Evolutionary conservation across 2,797 vertebrate genomes (phyloP).

Genomic region (Zonotrichia albicollis): DNA sequence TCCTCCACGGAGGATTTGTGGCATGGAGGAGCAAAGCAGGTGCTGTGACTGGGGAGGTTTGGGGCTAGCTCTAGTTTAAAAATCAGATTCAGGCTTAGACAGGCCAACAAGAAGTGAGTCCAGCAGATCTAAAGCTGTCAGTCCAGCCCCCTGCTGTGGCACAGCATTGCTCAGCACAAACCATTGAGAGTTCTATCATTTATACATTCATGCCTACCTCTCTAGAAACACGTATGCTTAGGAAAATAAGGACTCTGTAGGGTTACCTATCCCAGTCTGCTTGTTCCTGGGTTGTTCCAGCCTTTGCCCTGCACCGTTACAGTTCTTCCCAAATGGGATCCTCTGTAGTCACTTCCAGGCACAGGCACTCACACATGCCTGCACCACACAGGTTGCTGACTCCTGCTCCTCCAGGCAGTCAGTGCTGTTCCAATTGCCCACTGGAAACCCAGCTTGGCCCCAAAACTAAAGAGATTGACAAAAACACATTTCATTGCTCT

Average conservation of each 20-base stretch:
- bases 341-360: neutral
- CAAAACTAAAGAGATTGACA: conserved; percentile 22
- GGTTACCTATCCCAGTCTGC: neutral
- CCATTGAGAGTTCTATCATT: neutral
- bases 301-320: neutral
- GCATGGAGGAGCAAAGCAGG: neutral
- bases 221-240: neutral
- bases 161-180: neutral
- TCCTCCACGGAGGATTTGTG: neutral
- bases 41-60: neutral
- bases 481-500: conserved; percentile 11
- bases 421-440: neutral
- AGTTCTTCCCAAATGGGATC: neutral
- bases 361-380: neutral
- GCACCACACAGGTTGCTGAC: neutral
- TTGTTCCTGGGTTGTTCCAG: neutral
- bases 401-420: conserved; percentile 12
- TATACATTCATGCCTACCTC: rapidly evolving
- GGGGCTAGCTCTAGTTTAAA: neutral
- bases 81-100: neutral
- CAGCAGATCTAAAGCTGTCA: neutral
- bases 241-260: neutral
- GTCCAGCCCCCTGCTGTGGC: neutral
- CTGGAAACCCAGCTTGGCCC: conserved; percentile 16
- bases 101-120: neutral